Evolutionary conservation across 2,888 invertebrate genomes (phyloP), one percentile per base, ranked within the genome.

Genomic region (Catocala fraxini): DNA sequence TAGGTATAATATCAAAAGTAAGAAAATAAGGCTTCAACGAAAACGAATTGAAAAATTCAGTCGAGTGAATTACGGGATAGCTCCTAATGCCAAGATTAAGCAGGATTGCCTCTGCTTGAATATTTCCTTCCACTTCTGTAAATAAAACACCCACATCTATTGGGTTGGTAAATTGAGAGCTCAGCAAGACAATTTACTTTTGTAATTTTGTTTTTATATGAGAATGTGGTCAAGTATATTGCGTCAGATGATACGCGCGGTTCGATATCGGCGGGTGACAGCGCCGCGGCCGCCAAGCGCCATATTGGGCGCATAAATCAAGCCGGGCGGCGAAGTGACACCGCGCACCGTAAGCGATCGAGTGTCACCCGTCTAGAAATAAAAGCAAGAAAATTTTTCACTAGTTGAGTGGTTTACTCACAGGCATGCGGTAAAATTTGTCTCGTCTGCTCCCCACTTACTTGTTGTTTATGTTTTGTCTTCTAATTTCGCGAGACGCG

Each of bases 281-380:
- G 88, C 81, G 82, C 87, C 85, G 90, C 3, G 25, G 25, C 25
- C 25, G 25, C 25, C 25, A 25, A 25, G 25, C 25, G 25, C 93
- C 93, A 93, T 93, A 93, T 93, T 93, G 93, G 90, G 88, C 88
- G 92, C 93, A 94, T 93, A 94, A 94, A 94, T 94, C 93, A 94
- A 91, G 89, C 87, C 81, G 81, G 81, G 83, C 83, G 87, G 85
- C 83, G 87, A 90, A 90, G 90, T 91, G 92, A 91, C 92, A 88
- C 85, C 85, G 85, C 84, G 83, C 82, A 84, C 89, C 89, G 88
- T 92, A 92, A 93, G 92, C 92, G 92, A 93, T 93, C 92, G 92
- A 87, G 89, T 93, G 93, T 93, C 92, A 89, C 86, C 84, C 87
- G 90, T 83, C 87, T 85, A 85, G 87, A 91, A 92, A 92, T 92